Conservation (phyloP, 2,797 vertebrate species). For the Caiman crocodilus region DNA sequence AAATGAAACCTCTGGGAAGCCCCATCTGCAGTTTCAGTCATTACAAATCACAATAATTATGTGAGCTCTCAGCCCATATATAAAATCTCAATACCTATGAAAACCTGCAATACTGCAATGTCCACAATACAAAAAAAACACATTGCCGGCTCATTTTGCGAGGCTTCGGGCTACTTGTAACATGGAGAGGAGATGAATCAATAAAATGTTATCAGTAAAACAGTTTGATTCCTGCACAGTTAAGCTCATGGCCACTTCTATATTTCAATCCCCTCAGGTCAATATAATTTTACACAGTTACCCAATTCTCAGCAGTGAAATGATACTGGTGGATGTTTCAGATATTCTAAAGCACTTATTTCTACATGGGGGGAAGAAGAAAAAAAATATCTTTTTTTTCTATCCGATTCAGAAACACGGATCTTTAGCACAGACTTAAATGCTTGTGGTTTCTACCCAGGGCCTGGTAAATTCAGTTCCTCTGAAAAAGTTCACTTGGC, state of each 20-base stretch:
- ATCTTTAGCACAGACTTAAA: background rate
- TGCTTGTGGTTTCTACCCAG: background rate
- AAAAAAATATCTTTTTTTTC: background rate
- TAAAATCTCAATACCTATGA: constrained; percentile 48
- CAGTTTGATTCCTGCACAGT: constrained; percentile 74
- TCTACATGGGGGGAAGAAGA: background rate
- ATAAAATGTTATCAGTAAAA: constrained; percentile 77
- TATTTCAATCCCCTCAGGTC: constrained; percentile 70
- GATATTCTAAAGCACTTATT: constrained; percentile 60
- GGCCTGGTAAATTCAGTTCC: background rate
- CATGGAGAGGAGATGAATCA: constrained; percentile 65
- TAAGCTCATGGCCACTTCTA: constrained; percentile 64
- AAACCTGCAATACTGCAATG: constrained; percentile 28
- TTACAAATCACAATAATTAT: constrained; percentile 58
- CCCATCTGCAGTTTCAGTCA: constrained; percentile 50
- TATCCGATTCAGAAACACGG: background rate
- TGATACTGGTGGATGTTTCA: constrained; percentile 46
- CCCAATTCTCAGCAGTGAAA: constrained; percentile 58
- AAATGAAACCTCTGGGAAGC: constrained; percentile 74
- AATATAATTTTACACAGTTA: constrained; percentile 73
- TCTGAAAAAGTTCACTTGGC: background rate
- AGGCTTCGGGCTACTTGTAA: constrained; percentile 68
- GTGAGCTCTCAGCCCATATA: constrained; percentile 46
- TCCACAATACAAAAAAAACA: constrained; percentile 42
- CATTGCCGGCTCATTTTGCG: constrained; percentile 42